Conservation (phyloP, 1,140 invertebrate species). For the Callitettix versicolor region DNA sequence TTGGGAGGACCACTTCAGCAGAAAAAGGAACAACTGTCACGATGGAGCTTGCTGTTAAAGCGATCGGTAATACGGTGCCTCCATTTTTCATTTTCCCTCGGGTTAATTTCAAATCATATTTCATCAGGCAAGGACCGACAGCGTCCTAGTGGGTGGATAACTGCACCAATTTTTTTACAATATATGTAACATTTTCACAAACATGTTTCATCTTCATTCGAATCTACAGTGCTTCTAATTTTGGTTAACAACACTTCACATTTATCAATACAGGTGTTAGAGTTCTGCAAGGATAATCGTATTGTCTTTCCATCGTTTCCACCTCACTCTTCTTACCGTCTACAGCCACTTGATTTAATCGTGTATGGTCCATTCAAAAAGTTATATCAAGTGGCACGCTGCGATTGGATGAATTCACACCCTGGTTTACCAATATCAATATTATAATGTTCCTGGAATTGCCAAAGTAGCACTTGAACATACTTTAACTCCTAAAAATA, state of each 20-base stretch:
- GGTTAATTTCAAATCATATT: slow-evolving; percentile 33
- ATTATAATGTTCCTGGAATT: slow-evolving; percentile 13
- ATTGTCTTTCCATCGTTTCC: slow-evolving; percentile 23
- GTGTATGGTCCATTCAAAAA: slow-evolving; percentile 23
- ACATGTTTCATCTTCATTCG: background rate
- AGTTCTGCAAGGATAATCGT: slow-evolving; percentile 8
- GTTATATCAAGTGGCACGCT: background rate
- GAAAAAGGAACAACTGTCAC: slow-evolving; percentile 28
- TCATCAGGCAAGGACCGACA: slow-evolving; percentile 34
- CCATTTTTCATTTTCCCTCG: slow-evolving; percentile 34
- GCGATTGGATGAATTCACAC: background rate
- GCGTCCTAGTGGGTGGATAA: slow-evolving; percentile 35
- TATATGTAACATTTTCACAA: slow-evolving; percentile 8
- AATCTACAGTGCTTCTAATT: slow-evolving; percentile 23
- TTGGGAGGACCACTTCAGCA: slow-evolving; percentile 27
- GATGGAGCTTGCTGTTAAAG: slow-evolving; percentile 25
- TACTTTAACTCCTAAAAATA: too few species aligned
- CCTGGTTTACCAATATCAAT: slow-evolving; percentile 5
- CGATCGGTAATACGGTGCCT: slow-evolving; percentile 29
- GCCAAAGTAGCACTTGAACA: background rate
- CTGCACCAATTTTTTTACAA: slow-evolving; percentile 29
- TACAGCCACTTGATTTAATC: slow-evolving; percentile 21
- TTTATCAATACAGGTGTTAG: slow-evolving; percentile 1
- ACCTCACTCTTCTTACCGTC: slow-evolving; percentile 18
- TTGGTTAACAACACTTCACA: slow-evolving; percentile 15